Evolutionary conservation across 2,797 vertebrate species (phyloP).

Genomic region (Lithobates sylvaticus): DNA sequence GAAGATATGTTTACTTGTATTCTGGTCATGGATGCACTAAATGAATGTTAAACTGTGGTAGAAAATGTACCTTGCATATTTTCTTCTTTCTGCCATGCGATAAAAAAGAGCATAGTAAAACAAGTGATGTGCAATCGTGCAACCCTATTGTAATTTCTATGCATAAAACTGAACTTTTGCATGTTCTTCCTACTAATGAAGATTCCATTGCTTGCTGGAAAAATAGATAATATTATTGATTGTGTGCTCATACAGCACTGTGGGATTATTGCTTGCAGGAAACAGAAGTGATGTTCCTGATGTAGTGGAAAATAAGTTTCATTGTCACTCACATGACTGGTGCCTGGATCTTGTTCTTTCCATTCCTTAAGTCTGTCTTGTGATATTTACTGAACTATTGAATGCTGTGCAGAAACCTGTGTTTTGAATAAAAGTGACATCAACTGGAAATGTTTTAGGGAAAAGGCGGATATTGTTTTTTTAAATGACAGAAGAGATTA

Average conservation of each 20-base stretch:
- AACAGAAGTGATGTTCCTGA: slow-evolving; percentile 34
- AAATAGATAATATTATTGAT: slow-evolving; percentile 33
- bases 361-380: slow-evolving; percentile 12
- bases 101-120: slow-evolving; percentile 7
- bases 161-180: background rate
- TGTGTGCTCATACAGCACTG: slow-evolving; percentile 6
- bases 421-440: slow-evolving; percentile 14
- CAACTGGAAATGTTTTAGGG: slow-evolving; percentile 2
- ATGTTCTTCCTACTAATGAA: background rate
- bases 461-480: background rate
- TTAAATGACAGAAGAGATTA: background rate
- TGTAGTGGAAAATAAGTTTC: slow-evolving; percentile 36
- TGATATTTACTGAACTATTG: slow-evolving; percentile 17
- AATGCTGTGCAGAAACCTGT: slow-evolving; percentile 7
- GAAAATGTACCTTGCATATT: no score
- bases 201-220: slow-evolving; percentile 14
- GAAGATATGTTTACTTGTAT: background rate
- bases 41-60: no score
- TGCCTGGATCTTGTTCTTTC: slow-evolving; percentile 6
- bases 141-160: background rate
- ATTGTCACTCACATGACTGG: slow-evolving; percentile 25
- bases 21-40: background rate
- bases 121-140: background rate
- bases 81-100: no score
- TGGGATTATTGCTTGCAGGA: slow-evolving; percentile 10